These are phyloP conservation scores for Actinemys pallida DNA, from an alignment of 2,113 vertebrate genomes.

Conservation along the genomic window DNA sequence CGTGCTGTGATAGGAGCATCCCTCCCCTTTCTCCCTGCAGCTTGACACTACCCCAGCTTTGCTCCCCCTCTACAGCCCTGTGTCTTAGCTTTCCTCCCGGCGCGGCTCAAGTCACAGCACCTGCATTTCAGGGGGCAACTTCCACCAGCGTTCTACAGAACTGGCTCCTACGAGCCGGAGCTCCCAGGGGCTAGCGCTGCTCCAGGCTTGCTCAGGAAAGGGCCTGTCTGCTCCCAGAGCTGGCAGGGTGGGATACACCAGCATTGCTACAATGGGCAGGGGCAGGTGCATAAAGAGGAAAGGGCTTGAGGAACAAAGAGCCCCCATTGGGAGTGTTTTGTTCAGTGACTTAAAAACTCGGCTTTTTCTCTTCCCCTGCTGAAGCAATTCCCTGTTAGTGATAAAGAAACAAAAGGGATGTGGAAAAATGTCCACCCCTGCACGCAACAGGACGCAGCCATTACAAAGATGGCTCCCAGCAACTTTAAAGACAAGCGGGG, in stretches of 20 bases:
- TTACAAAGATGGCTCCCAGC: neutral
- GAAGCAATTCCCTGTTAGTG: neutral
- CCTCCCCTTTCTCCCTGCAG: rapidly evolving
- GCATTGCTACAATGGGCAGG: rapidly evolving
- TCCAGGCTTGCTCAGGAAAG: rapidly evolving
- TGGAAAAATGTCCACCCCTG: rapidly evolving
- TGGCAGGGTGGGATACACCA: neutral
- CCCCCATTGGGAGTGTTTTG: slow-evolving; percentile 62
- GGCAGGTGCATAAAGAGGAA: neutral
- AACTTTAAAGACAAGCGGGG: slow-evolving; percentile 39
- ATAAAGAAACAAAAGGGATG: neutral
- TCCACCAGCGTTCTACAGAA: neutral
- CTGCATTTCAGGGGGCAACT: neutral
- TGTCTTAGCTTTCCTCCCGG: neutral
- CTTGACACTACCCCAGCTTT: too few species aligned
- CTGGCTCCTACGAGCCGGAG: neutral
- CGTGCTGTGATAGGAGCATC: neutral
- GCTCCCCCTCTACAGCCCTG: neutral
- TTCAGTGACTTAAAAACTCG: slow-evolving; percentile 17
- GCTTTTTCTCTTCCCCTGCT: neutral
- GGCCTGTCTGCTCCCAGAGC: rapidly evolving
- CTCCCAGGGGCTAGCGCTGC: neutral
- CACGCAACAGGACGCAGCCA: rapidly evolving
- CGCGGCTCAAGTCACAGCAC: rapidly evolving
- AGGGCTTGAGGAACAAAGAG: neutral